Evolutionary conservation across 2,113 vertebrate genomes (phyloP).

Genomic region (Oncorhynchus clarkii): DNA sequence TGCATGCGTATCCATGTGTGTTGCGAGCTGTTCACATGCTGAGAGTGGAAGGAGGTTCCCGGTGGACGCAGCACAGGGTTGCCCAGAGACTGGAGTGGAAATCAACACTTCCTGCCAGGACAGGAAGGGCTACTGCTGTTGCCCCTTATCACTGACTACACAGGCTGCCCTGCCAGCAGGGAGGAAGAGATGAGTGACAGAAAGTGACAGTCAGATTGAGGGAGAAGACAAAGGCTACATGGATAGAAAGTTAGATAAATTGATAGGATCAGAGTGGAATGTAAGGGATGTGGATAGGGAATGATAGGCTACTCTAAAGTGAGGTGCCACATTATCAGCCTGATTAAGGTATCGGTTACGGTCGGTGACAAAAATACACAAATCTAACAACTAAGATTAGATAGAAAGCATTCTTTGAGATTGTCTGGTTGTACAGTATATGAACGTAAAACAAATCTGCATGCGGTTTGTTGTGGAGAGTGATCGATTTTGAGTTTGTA

Average conservation of each 20-base stretch:
- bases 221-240: background rate
- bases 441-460: too few species aligned
- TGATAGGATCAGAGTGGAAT: background rate
- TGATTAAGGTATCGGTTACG: too few species aligned
- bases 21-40: background rate
- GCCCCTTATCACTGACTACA: constrained; percentile 69
- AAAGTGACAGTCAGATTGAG: background rate
- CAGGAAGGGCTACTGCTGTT: constrained; percentile 71
- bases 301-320: too few species aligned
- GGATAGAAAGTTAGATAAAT: background rate
- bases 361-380: too few species aligned
- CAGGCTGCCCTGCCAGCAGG: constrained; percentile 54
- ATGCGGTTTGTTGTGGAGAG: too few species aligned
- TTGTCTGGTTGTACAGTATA: background rate
- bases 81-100: constrained; percentile 48
- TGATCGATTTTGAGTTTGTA: too few species aligned
- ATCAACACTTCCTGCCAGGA: constrained; percentile 70
- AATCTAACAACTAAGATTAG: too few species aligned
- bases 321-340: too few species aligned
- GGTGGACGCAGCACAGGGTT: constrained; percentile 30
- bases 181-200: constrained; percentile 16
- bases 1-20: background rate
- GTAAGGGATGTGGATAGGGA: background rate
- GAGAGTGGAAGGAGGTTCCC: constrained; percentile 30
- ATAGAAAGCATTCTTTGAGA: too few species aligned